Evolutionary conservation across 1,140 invertebrate genomes (phyloP), one percentile per base, ranked within the genome.

Genomic region (Trachelipus rathkii): DNA sequence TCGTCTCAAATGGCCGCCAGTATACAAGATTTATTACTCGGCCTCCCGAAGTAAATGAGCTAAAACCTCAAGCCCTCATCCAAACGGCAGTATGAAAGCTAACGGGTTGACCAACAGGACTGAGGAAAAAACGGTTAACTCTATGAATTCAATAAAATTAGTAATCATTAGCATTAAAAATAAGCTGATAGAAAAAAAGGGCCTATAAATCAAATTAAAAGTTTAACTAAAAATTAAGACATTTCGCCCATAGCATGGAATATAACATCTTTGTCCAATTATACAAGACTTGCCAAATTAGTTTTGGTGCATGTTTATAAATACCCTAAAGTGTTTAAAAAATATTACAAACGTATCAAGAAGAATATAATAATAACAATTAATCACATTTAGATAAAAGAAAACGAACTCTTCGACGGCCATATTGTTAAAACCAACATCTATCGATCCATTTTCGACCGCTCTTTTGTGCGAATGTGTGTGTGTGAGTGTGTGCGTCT

Each of bases 1-100:
- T 19, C 50, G 50, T 60, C 50, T 60, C 50, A 60, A 60, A 60
- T 60, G 50, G 50, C 50, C 50, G 50, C 1, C 50, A 60, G 50
- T 60, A 60, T 19, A 60, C 50, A 60, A 60, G 50, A 60, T 60
- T 60, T 60, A 60, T 60, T 60, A 60, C 50, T 60, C 50, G 11
- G 50, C 50, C 50, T 60, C 11, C 50, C 33, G 33, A 19, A 60
- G 50, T 60, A 60, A 60, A 60, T 60, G 50, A 60, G 50, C 50
- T 60, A 60, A 60, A 60, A 60, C 50, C 50, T 60, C 50, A 60
- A 60, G 19, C 50, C 11, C 50, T 60, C 50, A 60, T 60, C 50
- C 50, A 60, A 60, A 60, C 50, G 50, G 50, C 50, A 60, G 50
- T 60, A 60, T 60, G n/a, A 60, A 60, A 60, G 50, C 50, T 60